Base-by-base conservation (phyloP, 1,140 invertebrate species). In the Saccostrea cuccullata region DNA sequence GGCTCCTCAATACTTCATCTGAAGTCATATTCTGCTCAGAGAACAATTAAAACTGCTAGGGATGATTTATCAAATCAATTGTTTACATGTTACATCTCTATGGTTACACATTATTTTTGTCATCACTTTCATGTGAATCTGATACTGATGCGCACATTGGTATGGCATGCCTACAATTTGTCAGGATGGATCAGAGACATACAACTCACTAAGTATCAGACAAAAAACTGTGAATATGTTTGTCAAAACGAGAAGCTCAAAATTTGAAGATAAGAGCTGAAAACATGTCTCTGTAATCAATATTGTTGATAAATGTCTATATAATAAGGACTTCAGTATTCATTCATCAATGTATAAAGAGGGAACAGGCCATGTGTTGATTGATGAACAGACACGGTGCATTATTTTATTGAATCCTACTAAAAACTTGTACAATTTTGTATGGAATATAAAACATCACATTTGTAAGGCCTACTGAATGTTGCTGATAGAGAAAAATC, bases 61-160 rank as follows among this genome's bases (percentile, higher is more conserved):
- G 70, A 77, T 36, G 70, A 77, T 77, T 77, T 77, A 77, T 77
- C 70, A 30, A 77, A 77, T 77, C 70, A 77, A 77, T 77, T 64
- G 30, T 77, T 77, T 36, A 15, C 12, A 9, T 77, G 70, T 36
- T 36, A 77, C 23, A 77, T 77, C 26, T 77, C 70, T 36, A 77
- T 77, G 70, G 70, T 36, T 36, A 77, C 70, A 77, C 70, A 77
- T 77, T 26, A 5, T 15, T 23, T 77, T 47, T 6, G 36, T 36
- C 30, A 77, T 77, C 9, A 77, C 30, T 67, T 67, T 20, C 20
- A 67, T 47, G 1, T 6, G 47, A 47, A 47, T 47, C 47, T 67
- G 60, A n/a, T 67, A 67, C 60, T 77, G 15, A 77, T 77, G 26
- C 70, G 36, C 15, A 77, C 26, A 30, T 26, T 77, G n/a, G 12